Evolutionary conservation across 2,888 invertebrate species (phyloP).

Genomic region (Macaria liturata): DNA sequence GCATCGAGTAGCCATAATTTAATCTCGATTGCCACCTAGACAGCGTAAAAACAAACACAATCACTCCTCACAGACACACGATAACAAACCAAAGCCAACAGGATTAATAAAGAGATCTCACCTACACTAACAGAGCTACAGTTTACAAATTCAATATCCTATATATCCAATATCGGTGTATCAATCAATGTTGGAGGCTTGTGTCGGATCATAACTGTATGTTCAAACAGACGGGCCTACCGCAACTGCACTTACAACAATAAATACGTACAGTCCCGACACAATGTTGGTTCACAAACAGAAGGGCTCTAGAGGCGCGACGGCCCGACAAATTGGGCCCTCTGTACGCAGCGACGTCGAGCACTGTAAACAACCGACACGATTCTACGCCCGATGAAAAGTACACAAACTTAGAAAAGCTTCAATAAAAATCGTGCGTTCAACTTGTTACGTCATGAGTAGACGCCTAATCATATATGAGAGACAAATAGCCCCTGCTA

Average conservation of each 20-base stretch:
- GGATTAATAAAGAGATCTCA: constrained; percentile 14
- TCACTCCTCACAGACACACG: constrained; percentile 2
- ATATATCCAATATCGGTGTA: constrained; percentile 22
- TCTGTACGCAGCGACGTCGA: constrained; percentile 32
- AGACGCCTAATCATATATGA: neutral
- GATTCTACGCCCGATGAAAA: constrained; percentile 31
- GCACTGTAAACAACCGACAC: constrained; percentile 28
- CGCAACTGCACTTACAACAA: constrained; percentile 46
- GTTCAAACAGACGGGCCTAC: constrained; percentile 36
- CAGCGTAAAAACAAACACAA: constrained; percentile 6
- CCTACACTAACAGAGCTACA: constrained; percentile 8
- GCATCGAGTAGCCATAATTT: neutral
- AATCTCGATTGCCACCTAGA: constrained; percentile 18
- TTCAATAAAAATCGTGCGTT: constrained; percentile 1
- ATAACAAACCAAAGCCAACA: constrained; percentile 7
- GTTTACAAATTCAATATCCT: constrained; percentile 27
- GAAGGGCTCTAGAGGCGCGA: constrained; percentile 35
- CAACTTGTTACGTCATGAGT: neutral
- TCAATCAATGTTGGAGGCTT: constrained; percentile 29
- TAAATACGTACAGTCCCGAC: constrained; percentile 46
- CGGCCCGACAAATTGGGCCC: constrained; percentile 54
- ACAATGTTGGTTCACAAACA: constrained; percentile 59
- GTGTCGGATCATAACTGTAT: constrained; percentile 33
- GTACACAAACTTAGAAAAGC: constrained; percentile 12
- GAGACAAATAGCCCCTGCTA: neutral